A percentile compares a stretch with the other conserved stretches of the same genome.
Conservation (phyloP, 2,113 vertebrate species). For the Pseudorasbora parva region DNA sequence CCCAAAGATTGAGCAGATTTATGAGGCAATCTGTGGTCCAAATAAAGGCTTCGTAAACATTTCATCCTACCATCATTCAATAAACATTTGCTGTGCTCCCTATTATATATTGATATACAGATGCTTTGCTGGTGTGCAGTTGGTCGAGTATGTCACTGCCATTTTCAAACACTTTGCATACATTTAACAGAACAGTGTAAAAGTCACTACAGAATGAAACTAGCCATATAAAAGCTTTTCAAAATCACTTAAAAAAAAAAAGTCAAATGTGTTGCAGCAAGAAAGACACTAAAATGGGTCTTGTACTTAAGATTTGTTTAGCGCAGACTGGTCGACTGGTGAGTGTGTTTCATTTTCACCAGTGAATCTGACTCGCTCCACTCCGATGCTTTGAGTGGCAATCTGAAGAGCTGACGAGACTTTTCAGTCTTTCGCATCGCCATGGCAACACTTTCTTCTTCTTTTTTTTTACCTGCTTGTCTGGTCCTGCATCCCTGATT, state of each 20-base stretch:
- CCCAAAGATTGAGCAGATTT: conserved; percentile 54
- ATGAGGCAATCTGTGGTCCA: conserved; percentile 49
- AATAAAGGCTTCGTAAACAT: conserved; percentile 17
- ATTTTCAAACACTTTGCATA: conserved; percentile 44
- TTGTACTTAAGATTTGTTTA: not conserved
- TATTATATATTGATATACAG: conserved; percentile 26
- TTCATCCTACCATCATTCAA: conserved; percentile 39
- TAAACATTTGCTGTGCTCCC: conserved; percentile 1
- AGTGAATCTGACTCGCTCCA: conserved; percentile 28
- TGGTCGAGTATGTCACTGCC: not conserved
- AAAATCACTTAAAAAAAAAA: conserved; percentile 21
- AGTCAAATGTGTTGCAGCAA: not conserved
- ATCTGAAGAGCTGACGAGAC: conserved; percentile 40
- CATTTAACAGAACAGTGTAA: conserved; percentile 36
- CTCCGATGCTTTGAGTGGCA: conserved; percentile 33
- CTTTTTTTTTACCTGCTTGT: conserved; percentile 25
- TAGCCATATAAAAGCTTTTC: conserved; percentile 48
- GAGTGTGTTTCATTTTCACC: conserved; percentile 40
- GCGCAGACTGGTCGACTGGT: conserved; percentile 19
- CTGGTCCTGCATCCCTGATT: conserved; percentile 36
- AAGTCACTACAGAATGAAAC: conserved; percentile 39
- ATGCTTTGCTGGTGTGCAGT: conserved; percentile 18
- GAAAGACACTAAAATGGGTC: not conserved
- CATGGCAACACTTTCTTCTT: conserved; percentile 47
- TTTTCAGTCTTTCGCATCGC: conserved; percentile 45